Evolutionary conservation across 2,888 invertebrate genomes (phyloP), one percentile per base, ranked within the genome.

Genomic region (Drosophila phalerata): DNA sequence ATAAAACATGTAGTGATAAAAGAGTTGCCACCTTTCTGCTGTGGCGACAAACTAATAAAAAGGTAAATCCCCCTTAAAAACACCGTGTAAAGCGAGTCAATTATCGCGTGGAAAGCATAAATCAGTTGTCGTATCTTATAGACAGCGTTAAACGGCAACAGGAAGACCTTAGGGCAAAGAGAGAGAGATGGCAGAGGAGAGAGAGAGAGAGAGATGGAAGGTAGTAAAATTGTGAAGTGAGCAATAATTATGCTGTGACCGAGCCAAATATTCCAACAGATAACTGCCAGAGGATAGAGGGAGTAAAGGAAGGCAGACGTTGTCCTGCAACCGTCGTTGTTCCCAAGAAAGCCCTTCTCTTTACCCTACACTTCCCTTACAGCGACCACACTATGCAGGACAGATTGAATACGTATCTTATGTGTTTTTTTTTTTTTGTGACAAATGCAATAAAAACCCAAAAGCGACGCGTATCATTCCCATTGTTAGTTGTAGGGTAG

Each of bases 361-460:
- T 38, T 2, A 22, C 37, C 37, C 22, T 5, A 13, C 17, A 9
- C 19, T 6, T 3, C 34, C 13, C 13, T 13, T n/a, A 4, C 17
- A 13, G 11, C 15, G 34, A 34, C 28, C 13, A 15, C 15, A 5
- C 2, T 15, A 10, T 15, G 5, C 13, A 8, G 49, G 22, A n/a
- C 53, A 55, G 40, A 53, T 69, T 45, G 65, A 60, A 67, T 71
- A 60, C 72, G 67, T 30, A 63, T 68, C 69, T 57, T 53, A 57
- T 37, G 40, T 61, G 34, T 53, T 49, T 49, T 48, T 68, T 22
- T 22, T 22, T 22, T 22, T 22, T 22, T 22, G 70, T 88, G 83
- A 86, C 81, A 84, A 84, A 88, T 84, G 89, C 83, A 86, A 86
- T 83, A 86, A 86, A 73, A 86, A 67, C 66, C 73, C 55, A 69